Conservation (phyloP, 2,797 vertebrate species). For the Syndactyla subalaris region DNA sequence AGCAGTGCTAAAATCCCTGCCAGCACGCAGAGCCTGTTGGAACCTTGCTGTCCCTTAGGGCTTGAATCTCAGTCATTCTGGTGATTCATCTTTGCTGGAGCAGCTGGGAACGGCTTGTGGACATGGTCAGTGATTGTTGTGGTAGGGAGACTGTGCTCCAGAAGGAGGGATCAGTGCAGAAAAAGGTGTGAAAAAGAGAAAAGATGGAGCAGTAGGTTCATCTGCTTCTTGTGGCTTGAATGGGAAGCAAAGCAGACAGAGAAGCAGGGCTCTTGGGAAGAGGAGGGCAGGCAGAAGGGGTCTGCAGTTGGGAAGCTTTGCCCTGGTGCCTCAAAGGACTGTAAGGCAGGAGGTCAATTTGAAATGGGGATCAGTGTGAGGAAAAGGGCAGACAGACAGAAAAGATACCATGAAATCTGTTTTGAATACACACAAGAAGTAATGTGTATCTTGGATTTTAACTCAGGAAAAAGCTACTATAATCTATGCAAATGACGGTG, state of each 20-base stretch:
- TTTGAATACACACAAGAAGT: neutral
- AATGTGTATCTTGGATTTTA: neutral
- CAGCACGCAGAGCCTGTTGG: neutral
- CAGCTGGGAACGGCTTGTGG: neutral
- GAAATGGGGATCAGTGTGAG: neutral
- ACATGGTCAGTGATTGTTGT: neutral
- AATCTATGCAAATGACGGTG: neutral
- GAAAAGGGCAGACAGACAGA: neutral
- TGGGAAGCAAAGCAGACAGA: neutral
- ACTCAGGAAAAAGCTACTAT: neutral
- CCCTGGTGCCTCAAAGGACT: neutral
- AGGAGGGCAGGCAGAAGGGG: neutral
- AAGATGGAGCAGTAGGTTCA: neutral
- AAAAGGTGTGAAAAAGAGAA: neutral
- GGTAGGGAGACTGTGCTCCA: neutral
- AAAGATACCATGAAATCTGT: neutral
- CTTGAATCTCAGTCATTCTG: neutral
- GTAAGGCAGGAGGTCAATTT: neutral
- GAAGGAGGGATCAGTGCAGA: accelerated
- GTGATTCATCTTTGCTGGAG: neutral
- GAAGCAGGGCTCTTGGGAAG: neutral
- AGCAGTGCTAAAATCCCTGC: neutral
- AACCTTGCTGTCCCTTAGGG: neutral
- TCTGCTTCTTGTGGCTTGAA: neutral
- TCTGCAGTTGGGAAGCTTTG: neutral